Evolutionary conservation across 2,888 invertebrate species (phyloP), one percentile per base, ranked within the genome.

Genomic region (Didymodactylos carnosus): DNA sequence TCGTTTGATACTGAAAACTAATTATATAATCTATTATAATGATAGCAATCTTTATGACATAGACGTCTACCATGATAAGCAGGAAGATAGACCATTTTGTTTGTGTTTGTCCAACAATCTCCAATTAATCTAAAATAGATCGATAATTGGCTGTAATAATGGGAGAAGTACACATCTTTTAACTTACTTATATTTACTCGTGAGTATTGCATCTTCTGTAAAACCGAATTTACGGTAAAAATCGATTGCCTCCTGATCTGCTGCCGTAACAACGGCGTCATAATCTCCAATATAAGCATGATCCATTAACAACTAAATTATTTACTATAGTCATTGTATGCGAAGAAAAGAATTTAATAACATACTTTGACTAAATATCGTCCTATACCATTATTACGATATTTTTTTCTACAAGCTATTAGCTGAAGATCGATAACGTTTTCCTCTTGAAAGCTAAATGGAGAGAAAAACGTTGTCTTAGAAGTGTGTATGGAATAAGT

Each of bases 181-280:
- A 19, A 8, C 2, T 19, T 71, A 71, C 51, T 71, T 51, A 39
- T 74, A 75, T 69, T 75, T 75, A n/a, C 72, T 72, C 39, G 53
- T 46, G 16, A 75, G 19, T 46, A 75, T 72, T 6, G 71, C 62
- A 51, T 75, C 72, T 23, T 41, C 25, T 11, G 51, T 49, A 41
- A 75, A 75, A 16, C 62, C 72, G 39, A 40, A 75, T 39, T 72
- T 72, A 23, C 62, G 35, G 49, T 72, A 75, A 25, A 75, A 75
- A 19, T 75, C 39, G 16, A 75, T 70, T 10, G 75, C 72, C 40
- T 62, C 39, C 10, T 27, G 35, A 72, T 75, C 75, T 39, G 72
- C 43, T 29, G 49, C 69, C 0, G 75, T 72, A n/a, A 75, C 43
- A 19, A 75, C 69, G 5, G 75, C 75, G 29, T 75, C 72, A 41